Conservation (phyloP, 2,113 vertebrate genomes). For the Percina caprodes region DNA sequence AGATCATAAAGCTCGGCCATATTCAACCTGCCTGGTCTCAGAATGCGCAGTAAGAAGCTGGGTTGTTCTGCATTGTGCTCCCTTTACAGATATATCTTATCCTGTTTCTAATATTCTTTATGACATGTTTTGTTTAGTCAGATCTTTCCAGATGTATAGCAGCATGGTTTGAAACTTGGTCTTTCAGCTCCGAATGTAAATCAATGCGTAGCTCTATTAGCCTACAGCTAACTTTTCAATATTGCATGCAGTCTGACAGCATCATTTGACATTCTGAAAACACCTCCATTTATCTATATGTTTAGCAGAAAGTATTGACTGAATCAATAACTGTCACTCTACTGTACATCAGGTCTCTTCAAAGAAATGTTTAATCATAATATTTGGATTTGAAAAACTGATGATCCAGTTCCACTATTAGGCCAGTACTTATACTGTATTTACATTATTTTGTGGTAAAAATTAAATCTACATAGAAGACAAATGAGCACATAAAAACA, state of each 20-base stretch:
- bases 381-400: not conserved
- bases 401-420: not conserved
- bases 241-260: constrained; percentile 45
- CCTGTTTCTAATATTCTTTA: not conserved
- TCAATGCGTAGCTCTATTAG: not conserved
- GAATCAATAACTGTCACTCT: constrained; percentile 8
- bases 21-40: not conserved
- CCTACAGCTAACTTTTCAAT: constrained; percentile 55
- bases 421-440: not conserved
- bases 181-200: constrained; percentile 26
- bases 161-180: not conserved
- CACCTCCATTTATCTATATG: constrained; percentile 26
- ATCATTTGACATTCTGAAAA: constrained; percentile 34
- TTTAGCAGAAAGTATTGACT: constrained; percentile 1
- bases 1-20: not conserved
- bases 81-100: not conserved
- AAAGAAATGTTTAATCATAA: not conserved
- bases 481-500: constrained; percentile 6
- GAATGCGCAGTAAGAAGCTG: not conserved
- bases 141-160: not conserved
- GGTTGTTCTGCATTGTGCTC: not conserved
- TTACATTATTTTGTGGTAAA: not conserved
- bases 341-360: not conserved
- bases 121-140: not conserved
- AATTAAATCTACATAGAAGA: not conserved